Evolutionary conservation across 53 echinoderm and acorn worm genomes (phyloP).

Genomic region (Mesocentrotus franciscanus): DNA sequence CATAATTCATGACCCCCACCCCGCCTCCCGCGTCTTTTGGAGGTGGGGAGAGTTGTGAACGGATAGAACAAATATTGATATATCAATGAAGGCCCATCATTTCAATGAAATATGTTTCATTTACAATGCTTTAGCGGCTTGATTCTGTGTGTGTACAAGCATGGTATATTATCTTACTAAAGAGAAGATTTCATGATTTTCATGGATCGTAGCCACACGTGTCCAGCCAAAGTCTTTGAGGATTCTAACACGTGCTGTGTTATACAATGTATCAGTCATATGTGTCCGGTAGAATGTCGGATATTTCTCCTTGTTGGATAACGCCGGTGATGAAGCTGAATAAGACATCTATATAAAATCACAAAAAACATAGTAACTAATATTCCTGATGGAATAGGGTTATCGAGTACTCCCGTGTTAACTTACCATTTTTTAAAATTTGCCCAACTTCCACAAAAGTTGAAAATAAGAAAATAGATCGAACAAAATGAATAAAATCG

Average conservation of each 20-base stretch:
- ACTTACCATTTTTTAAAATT: not conserved
- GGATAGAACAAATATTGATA: not conserved
- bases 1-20: too few species aligned
- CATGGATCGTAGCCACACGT: conserved; percentile 81
- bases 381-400: not conserved
- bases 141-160: not conserved
- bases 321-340: conserved; percentile 77
- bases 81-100: not conserved
- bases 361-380: not conserved
- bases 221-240: conserved; percentile 84
- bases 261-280: conserved; percentile 81
- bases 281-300: conserved; percentile 90
- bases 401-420: not conserved
- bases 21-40: not conserved
- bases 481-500: not conserved
- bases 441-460: not conserved
- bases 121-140: not conserved
- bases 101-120: not conserved
- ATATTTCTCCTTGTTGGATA: conserved; percentile 81
- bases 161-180: conserved; percentile 72
- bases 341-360: conserved; percentile 76
- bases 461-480: not conserved
- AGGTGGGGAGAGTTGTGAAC: not conserved
- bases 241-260: conserved; percentile 75
- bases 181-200: conserved; percentile 82